Evolutionary conservation across 1,140 invertebrate genomes (phyloP), one percentile per base, ranked within the genome.

Genomic region (Hylyphantes graminicola): DNA sequence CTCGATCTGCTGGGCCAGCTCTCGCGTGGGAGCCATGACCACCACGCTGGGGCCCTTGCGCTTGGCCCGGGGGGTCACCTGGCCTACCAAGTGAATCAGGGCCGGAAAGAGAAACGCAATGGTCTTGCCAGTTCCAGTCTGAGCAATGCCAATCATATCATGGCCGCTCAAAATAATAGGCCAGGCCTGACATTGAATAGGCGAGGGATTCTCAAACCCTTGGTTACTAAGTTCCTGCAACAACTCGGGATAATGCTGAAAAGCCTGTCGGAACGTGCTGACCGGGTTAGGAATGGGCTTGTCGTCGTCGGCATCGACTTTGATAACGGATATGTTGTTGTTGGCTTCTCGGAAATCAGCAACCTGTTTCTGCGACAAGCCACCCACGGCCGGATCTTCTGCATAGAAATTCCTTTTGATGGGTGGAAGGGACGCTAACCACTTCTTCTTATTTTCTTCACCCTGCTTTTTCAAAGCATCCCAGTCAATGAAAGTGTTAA

Each of bases 1-100:
- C 87, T 97, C 94, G 88, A 98, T 98, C 90, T 98, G 96, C 5
- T 95, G 89, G 0, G 96, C 96, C 51, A 98, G 90, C 90, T 98
- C 96, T 88, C 96, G 91, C 0, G 96, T 98, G 3, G 96, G 96
- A 3, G 96, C 95, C 88, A 98, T 90, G 12, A 98, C 92, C 1
- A 98, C 90, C 7, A 96, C 94, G 87, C 94, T 96, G 8, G 96
- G 95, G 0, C 96, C 96, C 50, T 90, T 90, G 55, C 96, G 90
- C 87, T 96, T 87, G 7, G 91, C 88, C 8, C 93, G 54, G 13
- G 81, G 74, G 10, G 88, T 91, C 19, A 92, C 89, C 90, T 98
- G 97, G 57, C 92, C 92, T 85, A 96, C 94, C 73, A 96, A 96
- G 87, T 97, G 96, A 87, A 97, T 94, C 63, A 98, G 92, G 15